These are phyloP conservation scores for Brachionus manjavacas DNA, from an alignment of 1,140 invertebrate species.

Conservation along the genomic window DNA sequence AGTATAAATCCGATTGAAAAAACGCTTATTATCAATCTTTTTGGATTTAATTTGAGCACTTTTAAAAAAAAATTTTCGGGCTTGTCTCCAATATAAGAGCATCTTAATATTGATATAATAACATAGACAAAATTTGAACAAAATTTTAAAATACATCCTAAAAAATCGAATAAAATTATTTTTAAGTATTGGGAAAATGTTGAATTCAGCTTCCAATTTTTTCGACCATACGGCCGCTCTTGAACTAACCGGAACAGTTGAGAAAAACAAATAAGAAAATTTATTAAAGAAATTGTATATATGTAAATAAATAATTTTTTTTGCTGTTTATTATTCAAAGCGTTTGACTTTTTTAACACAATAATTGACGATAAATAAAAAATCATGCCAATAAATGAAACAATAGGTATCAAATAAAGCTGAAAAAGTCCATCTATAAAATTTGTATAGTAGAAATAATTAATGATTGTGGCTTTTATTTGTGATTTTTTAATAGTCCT, in stretches of 20 bases:
- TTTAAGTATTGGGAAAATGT: not conserved
- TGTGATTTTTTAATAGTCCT: not conserved
- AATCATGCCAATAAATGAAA: not conserved
- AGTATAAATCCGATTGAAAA: not conserved
- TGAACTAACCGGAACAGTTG: not conserved
- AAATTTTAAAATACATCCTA: constrained; percentile 10
- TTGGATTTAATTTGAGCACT: not conserved
- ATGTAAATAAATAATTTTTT: not conserved
- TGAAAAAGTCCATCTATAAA: not conserved
- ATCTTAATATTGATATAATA: not conserved
- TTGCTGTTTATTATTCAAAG: not conserved
- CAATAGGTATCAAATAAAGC: not conserved
- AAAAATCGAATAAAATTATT: not conserved
- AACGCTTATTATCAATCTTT: not conserved
- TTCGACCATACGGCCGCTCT: not conserved
- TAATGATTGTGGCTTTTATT: not conserved
- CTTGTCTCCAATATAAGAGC: constrained; percentile 5
- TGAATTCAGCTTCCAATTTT: not conserved
- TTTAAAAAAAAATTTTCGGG: constrained; percentile 4
- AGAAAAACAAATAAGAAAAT: not conserved
- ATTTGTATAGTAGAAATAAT: not conserved
- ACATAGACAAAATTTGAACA: not conserved
- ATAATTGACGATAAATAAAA: not conserved
- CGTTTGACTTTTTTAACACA: not conserved
- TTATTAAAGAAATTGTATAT: not conserved